phyloP scores from a whole-genome alignment of 2,113 vertebrate species.

The Rhea pennata region DNA sequence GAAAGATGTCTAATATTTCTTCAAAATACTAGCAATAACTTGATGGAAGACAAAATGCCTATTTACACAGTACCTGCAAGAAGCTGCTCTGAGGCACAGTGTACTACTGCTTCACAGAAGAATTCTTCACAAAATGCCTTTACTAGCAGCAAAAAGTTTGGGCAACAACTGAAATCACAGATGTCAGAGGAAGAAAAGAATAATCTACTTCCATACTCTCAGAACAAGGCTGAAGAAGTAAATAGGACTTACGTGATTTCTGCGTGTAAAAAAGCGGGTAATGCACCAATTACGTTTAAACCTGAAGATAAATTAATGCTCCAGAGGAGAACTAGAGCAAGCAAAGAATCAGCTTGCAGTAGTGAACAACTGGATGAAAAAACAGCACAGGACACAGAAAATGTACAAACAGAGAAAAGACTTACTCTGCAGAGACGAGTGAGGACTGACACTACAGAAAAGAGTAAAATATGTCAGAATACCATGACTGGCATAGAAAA shows the following conservation, averaged over 20 bases:
- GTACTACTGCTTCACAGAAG: not conserved
- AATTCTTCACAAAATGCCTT: not conserved
- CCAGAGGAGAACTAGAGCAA: constrained; percentile 80
- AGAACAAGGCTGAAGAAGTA: constrained; percentile 66
- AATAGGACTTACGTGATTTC: constrained; percentile 87
- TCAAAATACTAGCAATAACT: not conserved
- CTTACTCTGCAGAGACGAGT: constrained; percentile 75
- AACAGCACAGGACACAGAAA: not conserved
- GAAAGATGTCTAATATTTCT: not conserved
- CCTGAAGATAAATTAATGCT: constrained; percentile 73
- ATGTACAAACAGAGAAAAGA: constrained; percentile 57
- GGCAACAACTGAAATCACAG: not conserved
- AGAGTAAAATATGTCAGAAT: not conserved
- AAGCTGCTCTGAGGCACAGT: not conserved
- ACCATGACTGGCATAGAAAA: not conserved
- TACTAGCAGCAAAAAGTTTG: not conserved
- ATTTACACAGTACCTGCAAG: not conserved
- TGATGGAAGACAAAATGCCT: constrained; percentile 65
- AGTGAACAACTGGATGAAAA: constrained; percentile 34
- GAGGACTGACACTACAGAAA: constrained; percentile 67
- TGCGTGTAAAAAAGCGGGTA: constrained; percentile 65
- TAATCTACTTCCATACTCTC: not conserved
- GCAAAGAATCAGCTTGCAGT: constrained; percentile 29
- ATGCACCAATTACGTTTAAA: not conserved
- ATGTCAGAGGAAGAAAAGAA: constrained; percentile 12